phyloP scores from a whole-genome alignment of 2,113 vertebrate genomes.

The Menura novaehollandiae region DNA sequence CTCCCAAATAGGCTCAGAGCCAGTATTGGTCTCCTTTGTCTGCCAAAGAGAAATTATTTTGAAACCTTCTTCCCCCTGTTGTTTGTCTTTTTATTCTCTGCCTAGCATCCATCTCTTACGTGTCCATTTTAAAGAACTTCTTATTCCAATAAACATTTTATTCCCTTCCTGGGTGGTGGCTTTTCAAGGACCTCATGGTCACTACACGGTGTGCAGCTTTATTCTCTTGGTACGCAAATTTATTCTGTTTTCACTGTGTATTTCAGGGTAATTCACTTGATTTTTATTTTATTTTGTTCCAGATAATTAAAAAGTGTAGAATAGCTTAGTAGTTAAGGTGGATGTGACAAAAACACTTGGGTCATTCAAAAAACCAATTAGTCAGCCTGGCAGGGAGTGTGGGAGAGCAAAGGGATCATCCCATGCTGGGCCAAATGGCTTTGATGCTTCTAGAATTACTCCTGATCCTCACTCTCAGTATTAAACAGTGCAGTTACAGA shows the following conservation, averaged over 20 bases:
- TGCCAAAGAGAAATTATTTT: neutral
- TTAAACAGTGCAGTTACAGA: neutral
- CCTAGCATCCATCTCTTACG: neutral
- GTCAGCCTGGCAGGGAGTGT: neutral
- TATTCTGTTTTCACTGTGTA: neutral
- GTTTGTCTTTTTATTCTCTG: neutral
- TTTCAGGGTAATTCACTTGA: neutral
- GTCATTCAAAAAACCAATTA: neutral
- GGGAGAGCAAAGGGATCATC: rapidly evolving
- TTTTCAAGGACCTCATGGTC: neutral
- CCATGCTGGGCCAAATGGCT: neutral
- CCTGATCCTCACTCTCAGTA: neutral
- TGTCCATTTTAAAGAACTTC: neutral
- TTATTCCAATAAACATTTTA: neutral
- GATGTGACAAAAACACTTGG: neutral
- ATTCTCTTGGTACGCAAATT: neutral
- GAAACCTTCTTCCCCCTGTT: neutral
- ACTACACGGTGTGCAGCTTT: neutral
- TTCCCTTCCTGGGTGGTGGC: neutral
- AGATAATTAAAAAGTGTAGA: neutral
- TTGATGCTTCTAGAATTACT: neutral
- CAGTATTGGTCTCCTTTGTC: too few species aligned
- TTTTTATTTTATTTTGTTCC: neutral
- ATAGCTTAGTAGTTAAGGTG: neutral
- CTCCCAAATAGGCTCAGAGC: neutral